Evolutionary conservation across 2,888 invertebrate species (phyloP), one percentile per base, ranked within the genome.

Genomic region (Agrotis exclamationis): DNA sequence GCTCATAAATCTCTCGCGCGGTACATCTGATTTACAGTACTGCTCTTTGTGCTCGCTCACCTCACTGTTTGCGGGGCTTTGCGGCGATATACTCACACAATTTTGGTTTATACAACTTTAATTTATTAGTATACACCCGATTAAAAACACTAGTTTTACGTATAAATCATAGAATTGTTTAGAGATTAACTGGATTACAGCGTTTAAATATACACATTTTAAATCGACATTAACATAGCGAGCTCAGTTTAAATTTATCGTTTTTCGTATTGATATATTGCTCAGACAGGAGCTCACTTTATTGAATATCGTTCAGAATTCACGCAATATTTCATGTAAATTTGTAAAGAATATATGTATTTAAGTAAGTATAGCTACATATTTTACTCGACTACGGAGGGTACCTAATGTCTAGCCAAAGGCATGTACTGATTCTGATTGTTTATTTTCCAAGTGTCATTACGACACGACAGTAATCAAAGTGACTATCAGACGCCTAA

Each of bases 1-100:
- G 92, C 87, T 83, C 91, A 93, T 93, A 93, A 93, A 93, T 93
- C 92, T 93, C 90, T 76, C 75, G 82, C 83, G 87, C 78, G 91
- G 92, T 92, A 91, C 92, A 89, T 90, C 92, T 94, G 93, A 94
- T 94, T 95, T 95, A 94, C 93, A 92, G 92, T 88, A 91, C 85
- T 92, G 91, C 90, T 92, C 89, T 93, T 91, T 90, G 88, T 90
- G 90, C 89, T 89, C 85, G 85, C 85, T 87, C 87, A 90, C 88
- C 90, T 91, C 89, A 86, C 87, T 90, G 90, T 90, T 91, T 89
- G 88, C 87, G 86, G 78, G 85, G 88, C 86, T 90, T 90, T 92
- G 87, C 84, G 89, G 90, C 87, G 76, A 86, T 87, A 87, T 79
- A 87, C 87, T 87, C 86, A 82, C 89, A 86, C 83, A 71, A 84